Evolutionary conservation across 2,888 invertebrate genomes (phyloP).

Genomic region (Dicycla oo): DNA sequence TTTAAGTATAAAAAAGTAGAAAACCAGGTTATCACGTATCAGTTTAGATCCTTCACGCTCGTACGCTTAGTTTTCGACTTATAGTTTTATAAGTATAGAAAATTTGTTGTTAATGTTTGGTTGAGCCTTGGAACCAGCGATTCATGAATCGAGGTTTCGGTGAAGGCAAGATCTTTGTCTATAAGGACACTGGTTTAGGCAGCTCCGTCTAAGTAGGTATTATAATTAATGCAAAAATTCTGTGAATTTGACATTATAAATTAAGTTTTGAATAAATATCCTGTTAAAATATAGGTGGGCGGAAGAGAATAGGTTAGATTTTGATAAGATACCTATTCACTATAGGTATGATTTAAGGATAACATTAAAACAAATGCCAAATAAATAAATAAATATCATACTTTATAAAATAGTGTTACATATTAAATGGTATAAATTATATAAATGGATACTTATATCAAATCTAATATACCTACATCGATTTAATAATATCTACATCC

Average conservation of each 20-base stretch:
- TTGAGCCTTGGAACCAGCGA: conserved; percentile 51
- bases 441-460: conserved; percentile 9
- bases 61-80: conserved; percentile 65
- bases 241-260: conserved; percentile 42
- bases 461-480: not conserved
- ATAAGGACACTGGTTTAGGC: not conserved
- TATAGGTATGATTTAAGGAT: conserved; percentile 41
- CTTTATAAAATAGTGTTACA: conserved; percentile 15
- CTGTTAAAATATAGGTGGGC: conserved; percentile 37
- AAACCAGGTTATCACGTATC: conserved; percentile 71
- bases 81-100: conserved; percentile 60
- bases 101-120: conserved; percentile 54
- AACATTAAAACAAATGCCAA: conserved; percentile 54
- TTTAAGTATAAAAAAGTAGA: conserved; percentile 51
- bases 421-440: conserved; percentile 23
- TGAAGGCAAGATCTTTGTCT: conserved; percentile 30
- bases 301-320: conserved; percentile 32
- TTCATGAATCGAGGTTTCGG: conserved; percentile 3
- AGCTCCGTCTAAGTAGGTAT: not conserved
- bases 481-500: conserved; percentile 40
- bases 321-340: conserved; percentile 17
- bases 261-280: conserved; percentile 20
- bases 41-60: conserved; percentile 72
- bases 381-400: conserved; percentile 43
- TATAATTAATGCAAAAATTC: conserved; percentile 20